Evolutionary conservation across 35 echinoderm and acorn worm genomes (phyloP).

Genomic region (Ophiothrix spiculata): DNA sequence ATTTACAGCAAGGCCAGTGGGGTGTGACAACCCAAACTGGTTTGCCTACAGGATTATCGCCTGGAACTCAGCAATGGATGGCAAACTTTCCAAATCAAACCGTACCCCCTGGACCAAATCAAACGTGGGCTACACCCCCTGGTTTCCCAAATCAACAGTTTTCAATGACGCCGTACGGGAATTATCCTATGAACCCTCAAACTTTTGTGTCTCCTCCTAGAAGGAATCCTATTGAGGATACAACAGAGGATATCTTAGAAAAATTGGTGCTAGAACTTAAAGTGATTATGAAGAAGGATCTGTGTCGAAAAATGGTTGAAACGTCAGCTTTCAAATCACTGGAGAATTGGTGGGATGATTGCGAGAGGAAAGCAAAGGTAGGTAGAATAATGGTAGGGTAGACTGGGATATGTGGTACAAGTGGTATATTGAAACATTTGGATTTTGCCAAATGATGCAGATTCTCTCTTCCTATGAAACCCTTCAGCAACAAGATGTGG

Average conservation of each 20-base stretch:
- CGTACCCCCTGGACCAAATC: conserved; percentile 11
- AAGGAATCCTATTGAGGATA: conserved; percentile 51
- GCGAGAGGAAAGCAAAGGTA: conserved; percentile 66
- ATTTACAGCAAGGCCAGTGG: neutral
- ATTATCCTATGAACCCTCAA: neutral
- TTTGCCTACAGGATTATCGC: neutral
- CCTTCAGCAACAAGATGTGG: too few relatives aligned
- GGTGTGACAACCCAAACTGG: neutral
- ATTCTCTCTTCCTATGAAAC: too few relatives aligned
- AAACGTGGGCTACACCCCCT: neutral
- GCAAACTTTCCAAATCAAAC: neutral
- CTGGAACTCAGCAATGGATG: conserved; percentile 10
- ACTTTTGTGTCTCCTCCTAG: conserved; percentile 21
- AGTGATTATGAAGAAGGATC: conserved; percentile 84
- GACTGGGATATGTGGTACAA: too few relatives aligned
- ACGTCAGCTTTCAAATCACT: conserved; percentile 87
- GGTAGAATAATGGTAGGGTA: too few relatives aligned
- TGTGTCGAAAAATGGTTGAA: conserved; percentile 87
- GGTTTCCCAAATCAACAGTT: conserved; percentile 1
- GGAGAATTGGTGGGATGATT: conserved; percentile 85
- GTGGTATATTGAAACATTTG: too few relatives aligned
- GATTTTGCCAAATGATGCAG: too few relatives aligned
- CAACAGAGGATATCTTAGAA: conserved; percentile 57
- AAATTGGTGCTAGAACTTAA: conserved; percentile 76
- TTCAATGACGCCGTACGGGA: conserved; percentile 3